Evolutionary conservation across 2,797 vertebrate genomes (phyloP).

Genomic region (Okamejei kenojei): DNA sequence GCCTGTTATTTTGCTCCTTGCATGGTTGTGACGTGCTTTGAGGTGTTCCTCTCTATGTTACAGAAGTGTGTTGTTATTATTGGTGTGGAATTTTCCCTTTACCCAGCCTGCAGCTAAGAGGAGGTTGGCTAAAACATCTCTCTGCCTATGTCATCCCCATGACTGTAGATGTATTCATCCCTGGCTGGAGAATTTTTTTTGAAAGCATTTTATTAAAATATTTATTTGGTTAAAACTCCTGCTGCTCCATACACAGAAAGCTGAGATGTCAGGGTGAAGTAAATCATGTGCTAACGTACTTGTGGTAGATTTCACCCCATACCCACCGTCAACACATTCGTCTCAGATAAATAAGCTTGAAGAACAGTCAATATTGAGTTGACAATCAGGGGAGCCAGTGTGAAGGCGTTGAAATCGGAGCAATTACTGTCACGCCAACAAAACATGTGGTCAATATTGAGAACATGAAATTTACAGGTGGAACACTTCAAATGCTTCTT

Average conservation of each 20-base stretch:
- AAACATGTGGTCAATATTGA: background rate
- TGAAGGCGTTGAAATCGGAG: background rate
- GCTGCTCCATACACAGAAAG: background rate
- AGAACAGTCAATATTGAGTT: background rate
- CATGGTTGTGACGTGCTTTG: background rate
- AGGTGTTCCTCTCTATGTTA: background rate
- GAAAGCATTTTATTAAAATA: background rate
- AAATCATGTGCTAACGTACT: background rate
- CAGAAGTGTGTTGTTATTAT: background rate
- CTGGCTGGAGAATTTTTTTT: background rate
- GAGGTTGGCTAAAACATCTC: background rate
- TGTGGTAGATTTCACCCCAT: background rate
- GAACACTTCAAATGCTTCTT: background rate
- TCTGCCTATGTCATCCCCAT: background rate
- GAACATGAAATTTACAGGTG: background rate
- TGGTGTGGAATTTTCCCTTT: background rate
- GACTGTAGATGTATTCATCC: background rate
- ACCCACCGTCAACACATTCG: background rate
- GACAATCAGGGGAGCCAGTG: background rate
- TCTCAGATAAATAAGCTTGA: background rate
- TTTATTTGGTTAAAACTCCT: slow-evolving; percentile 12
- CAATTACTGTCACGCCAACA: background rate
- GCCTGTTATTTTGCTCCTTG: background rate
- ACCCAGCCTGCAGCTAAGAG: background rate
- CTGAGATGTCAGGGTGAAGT: background rate